Evolutionary conservation across 2,113 vertebrate genomes (phyloP), one percentile per base, ranked within the genome.

Genomic region (Tylochromis polylepis): DNA sequence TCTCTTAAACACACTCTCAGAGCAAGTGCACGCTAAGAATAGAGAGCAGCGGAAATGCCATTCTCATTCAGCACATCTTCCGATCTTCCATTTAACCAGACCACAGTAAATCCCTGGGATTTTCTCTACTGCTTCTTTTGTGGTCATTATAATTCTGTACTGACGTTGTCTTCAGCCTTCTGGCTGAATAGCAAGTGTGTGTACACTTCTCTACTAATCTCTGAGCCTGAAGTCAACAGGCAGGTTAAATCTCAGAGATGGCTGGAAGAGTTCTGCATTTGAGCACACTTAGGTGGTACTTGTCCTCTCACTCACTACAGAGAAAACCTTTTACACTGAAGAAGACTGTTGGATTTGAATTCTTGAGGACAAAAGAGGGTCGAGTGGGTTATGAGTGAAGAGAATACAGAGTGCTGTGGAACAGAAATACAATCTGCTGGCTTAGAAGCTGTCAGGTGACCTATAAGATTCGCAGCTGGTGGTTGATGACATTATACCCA

Each of bases 91-190:
- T 92, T 91, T 89, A 91, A 85, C 49, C 87, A 83, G 85, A 89
- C 91, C 84, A 16, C 22, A 62, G 56, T 93, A 93, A 94, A 95
- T 92, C 93, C 93, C 75, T 12, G 4, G 85, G 94, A 93, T 92
- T 94, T 92, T 92, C 89, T 87, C 85, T 43, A 2, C 86, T 82
- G 88, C 56, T 18, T 92, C 88, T 88, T 79, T 91, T 92, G 87
- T 72, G 78, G 90, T 93, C 94, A 94, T 94, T 95, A 91, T 85
- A 79, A 95, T 94, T 95, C 93, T 80, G 58, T 49, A 57, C 88
- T 41, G 83, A 80, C 60, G 12, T 82, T 16, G 36, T 36, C 82
- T 65, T 79, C 83, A 78, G 89, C 57, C 83, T 85, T 22, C 83
- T 41, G 56, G 80, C 85, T 81, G 90, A 95, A 93, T 88, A 87